Evolutionary conservation across 2,888 invertebrate genomes (phyloP), one percentile per base, ranked within the genome.

Genomic region (Lycocerus yunnanus): DNA sequence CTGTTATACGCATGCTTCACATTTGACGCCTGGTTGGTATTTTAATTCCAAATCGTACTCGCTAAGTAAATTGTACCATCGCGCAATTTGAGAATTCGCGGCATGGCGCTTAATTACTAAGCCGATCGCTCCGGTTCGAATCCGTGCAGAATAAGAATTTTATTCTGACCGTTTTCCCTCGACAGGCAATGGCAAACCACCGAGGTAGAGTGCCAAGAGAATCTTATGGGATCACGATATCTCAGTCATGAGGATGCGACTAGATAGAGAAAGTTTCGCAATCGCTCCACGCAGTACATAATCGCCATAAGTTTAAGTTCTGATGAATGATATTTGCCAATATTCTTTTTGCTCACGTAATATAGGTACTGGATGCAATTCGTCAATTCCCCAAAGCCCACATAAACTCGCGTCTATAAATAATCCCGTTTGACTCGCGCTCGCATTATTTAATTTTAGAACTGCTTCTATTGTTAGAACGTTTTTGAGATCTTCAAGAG

Each of bases 321-420:
- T 15, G 71, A 76, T 3, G 79, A 79, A 66, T 80, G 79, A 58
- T 80, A 80, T 14, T 43, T 71, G 15, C 68, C 70, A 3, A 80
- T 78, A 3, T 78, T 80, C 61, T 80, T 78, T 58, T 79, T 79
- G 65, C 78, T 77, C 1, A 80, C 75, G 61, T 73, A 76, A 61
- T 79, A 80, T n/a, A n/a, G n/a, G n/a, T 0, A 82, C 79, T 1
- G 78, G 69, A 59, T 80, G 80, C 15, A 81, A 15, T 16, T 65
- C 21, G 2, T 3, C 10, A 21, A 21, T 21, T 2, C 21, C 15
- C 6, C 9, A 15, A 15, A 15, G 15, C 1, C 59, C 15, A 9
- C 9, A 10, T 8, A 15, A 11, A 15, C 76, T 77, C 9, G 80
- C 80, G 66, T 82, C 78, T 11, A 77, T 72, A 75, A 76, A 77